A percentile compares a stretch with the other conserved stretches of the same genome.
Conservation (phyloP, 2,797 vertebrate species). For the Acanthopagrus latus region DNA sequence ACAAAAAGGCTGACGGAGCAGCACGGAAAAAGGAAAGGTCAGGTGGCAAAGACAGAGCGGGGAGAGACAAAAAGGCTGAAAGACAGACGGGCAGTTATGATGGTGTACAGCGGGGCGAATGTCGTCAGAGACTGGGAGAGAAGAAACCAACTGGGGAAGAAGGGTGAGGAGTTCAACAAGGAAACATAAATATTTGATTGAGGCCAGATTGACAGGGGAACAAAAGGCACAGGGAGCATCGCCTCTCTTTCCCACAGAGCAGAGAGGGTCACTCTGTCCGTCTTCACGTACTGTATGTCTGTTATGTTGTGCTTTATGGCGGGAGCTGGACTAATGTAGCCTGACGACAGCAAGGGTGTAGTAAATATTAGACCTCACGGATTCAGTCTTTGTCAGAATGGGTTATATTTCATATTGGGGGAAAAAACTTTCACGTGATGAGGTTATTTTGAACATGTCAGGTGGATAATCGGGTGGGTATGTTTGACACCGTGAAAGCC, state of each 20-base stretch:
- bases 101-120: slow-evolving; percentile 53
- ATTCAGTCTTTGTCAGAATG: neutral
- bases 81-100: slow-evolving; percentile 43
- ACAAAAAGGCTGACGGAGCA: slow-evolving; percentile 64
- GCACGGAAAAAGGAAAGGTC: slow-evolving; percentile 74
- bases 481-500: neutral
- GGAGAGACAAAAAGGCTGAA: slow-evolving; percentile 39
- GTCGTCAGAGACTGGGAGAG: slow-evolving; percentile 75
- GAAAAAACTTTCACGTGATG: neutral
- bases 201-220: slow-evolving; percentile 84
- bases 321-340: neutral
- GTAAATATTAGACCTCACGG: neutral
- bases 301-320: neutral
- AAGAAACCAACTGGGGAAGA: slow-evolving; percentile 69
- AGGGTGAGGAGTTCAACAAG: slow-evolving; percentile 81
- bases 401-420: neutral
- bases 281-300: neutral
- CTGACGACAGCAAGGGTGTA: neutral
- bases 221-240: slow-evolving; percentile 74
- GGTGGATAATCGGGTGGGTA: neutral
- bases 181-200: slow-evolving; percentile 87
- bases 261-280: slow-evolving; percentile 10
- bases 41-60: slow-evolving; percentile 23
- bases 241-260: slow-evolving; percentile 74
- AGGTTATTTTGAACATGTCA: neutral